These are phyloP conservation scores for Lottia gigantea DNA, from an alignment of 2,888 invertebrate genomes.

Conservation along the genomic window DNA sequence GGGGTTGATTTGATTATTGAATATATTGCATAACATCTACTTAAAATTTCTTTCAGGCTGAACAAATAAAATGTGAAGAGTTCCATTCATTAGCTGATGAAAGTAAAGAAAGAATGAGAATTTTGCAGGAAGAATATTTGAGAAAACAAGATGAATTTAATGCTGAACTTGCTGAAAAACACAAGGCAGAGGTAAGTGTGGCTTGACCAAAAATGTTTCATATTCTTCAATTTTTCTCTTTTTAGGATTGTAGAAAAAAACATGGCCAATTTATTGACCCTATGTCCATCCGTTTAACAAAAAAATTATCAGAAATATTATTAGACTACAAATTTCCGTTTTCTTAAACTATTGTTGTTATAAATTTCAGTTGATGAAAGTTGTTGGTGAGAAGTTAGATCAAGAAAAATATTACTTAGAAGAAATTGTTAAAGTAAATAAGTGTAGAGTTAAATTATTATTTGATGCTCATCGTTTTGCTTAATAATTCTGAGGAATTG, in stretches of 20 bases:
- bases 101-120: constrained; percentile 49
- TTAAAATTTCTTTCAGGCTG: constrained; percentile 19
- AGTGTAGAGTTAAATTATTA: background rate
- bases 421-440: constrained; percentile 34
- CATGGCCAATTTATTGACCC: too few relatives aligned
- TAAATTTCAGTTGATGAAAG: constrained; percentile 48
- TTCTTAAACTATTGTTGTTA: too few relatives aligned
- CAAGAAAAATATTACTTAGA: constrained; percentile 39
- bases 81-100: constrained; percentile 46
- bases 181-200: constrained; percentile 47
- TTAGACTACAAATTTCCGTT: too few relatives aligned
- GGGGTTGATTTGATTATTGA: background rate
- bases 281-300: too few relatives aligned
- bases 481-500: background rate
- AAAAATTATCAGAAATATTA: too few relatives aligned
- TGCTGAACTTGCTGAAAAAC: constrained; percentile 54
- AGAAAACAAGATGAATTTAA: constrained; percentile 55
- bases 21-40: background rate
- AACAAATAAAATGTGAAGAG: constrained; percentile 42
- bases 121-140: constrained; percentile 54
- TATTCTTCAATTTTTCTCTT: too few relatives aligned
- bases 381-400: constrained; percentile 46
- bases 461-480: background rate
- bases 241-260: too few relatives aligned
- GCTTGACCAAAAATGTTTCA: too few relatives aligned